Evolutionary conservation across 2,797 vertebrate species (phyloP).

Genomic region (Miichthys miiuy): DNA sequence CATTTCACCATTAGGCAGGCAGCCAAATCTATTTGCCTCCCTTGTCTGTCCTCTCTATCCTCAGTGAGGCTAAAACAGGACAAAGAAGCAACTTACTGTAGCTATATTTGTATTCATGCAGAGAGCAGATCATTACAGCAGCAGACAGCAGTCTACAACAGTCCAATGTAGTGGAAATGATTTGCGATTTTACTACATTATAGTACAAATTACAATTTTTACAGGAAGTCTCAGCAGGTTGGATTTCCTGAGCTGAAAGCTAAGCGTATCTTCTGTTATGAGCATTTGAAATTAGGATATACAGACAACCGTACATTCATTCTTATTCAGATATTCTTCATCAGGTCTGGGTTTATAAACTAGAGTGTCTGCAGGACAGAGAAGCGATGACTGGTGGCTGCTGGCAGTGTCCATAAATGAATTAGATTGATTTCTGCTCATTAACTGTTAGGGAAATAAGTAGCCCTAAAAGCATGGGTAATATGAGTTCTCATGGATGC

Average conservation of each 20-base stretch:
- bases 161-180: not conserved
- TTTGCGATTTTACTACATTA: not conserved
- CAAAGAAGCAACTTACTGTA: slow-evolving; percentile 2
- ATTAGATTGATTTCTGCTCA: slow-evolving; percentile 32
- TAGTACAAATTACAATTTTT: not conserved
- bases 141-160: not conserved
- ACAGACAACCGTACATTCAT: not conserved
- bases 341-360: not conserved
- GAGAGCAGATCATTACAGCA: slow-evolving; percentile 28
- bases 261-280: not conserved
- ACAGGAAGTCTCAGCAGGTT: not conserved
- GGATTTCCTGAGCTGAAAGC: not conserved
- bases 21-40: slow-evolving; percentile 55
- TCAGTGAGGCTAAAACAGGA: slow-evolving; percentile 38
- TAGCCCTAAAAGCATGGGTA: not conserved
- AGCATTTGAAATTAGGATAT: slow-evolving; percentile 1
- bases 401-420: slow-evolving; percentile 20
- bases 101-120: slow-evolving; percentile 28
- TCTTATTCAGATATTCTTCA: slow-evolving; percentile 9
- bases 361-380: slow-evolving; percentile 6
- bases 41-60: slow-evolving; percentile 41
- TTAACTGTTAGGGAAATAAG: slow-evolving; percentile 13
- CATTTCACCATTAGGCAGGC: slow-evolving; percentile 52
- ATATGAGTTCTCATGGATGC: not conserved
- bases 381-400: slow-evolving; percentile 6